Conservation (phyloP, 2,113 vertebrate species). For the Pluvianellus socialis region DNA sequence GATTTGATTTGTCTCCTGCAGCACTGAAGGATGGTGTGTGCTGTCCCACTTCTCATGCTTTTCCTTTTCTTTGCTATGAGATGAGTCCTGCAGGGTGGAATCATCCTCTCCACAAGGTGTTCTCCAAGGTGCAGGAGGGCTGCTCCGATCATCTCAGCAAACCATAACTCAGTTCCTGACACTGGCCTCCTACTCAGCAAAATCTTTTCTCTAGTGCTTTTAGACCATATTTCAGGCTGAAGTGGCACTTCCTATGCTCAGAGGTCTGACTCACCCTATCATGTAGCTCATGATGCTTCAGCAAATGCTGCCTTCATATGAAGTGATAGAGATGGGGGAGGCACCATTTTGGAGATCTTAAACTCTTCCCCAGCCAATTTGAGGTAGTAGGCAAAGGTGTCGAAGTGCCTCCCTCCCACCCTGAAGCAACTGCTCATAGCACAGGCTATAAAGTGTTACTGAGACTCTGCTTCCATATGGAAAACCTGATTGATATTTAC, state of each 20-base stretch:
- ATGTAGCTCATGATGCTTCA: fast-evolving
- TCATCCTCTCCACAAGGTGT: neutral
- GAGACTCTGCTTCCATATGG: neutral
- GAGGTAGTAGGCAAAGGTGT: neutral
- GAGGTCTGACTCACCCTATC: neutral
- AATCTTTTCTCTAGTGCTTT: neutral
- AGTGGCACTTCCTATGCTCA: neutral
- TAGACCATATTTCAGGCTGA: neutral
- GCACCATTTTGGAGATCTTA: neutral
- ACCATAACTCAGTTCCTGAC: neutral
- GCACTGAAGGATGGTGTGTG: neutral
- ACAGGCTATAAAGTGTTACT: neutral
- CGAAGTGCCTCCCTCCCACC: neutral
- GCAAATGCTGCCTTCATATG: neutral
- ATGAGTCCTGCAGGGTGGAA: neutral
- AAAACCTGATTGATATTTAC: neutral
- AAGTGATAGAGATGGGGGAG: neutral
- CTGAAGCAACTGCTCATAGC: neutral
- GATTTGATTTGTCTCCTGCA: neutral
- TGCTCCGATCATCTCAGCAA: neutral
- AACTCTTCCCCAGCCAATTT: neutral
- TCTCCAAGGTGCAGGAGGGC: neutral
- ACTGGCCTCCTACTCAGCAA: neutral
- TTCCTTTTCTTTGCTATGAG: neutral
- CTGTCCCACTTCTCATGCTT: neutral